Evolutionary conservation across 2,888 invertebrate species (phyloP).

Genomic region (Cacoxenus indagator): DNA sequence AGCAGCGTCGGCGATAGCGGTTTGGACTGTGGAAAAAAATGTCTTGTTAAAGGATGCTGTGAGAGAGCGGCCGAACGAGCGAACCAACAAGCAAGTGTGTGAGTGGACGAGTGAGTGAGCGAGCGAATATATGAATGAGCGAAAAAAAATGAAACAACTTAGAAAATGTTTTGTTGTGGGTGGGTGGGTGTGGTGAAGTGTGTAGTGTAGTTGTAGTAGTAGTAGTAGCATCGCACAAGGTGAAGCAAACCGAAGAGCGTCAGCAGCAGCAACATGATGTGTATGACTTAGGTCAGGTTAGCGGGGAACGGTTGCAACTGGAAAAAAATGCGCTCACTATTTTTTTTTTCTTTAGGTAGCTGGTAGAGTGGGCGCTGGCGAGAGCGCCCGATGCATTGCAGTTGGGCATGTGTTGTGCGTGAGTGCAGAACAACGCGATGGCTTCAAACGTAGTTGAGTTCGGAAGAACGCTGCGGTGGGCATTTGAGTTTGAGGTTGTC

Average conservation of each 20-base stretch:
- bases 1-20: not conserved
- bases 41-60: not conserved
- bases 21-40: not conserved
- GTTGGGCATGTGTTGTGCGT: not conserved
- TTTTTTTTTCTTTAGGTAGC: too few species aligned
- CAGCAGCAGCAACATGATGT: constrained; percentile 31
- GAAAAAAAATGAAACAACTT: constrained; percentile 17
- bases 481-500: not conserved
- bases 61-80: not conserved
- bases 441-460: too few species aligned
- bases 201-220: too few species aligned
- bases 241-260: not conserved
- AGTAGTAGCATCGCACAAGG: too few species aligned
- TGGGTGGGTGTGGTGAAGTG: not conserved
- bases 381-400: not conserved
- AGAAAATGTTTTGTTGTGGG: constrained; percentile 2
- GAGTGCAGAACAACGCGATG: not conserved
- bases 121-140: not conserved
- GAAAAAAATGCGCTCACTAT: constrained; percentile 9
- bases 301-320: not conserved
- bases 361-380: not conserved
- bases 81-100: not conserved
- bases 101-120: not conserved
- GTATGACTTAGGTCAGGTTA: constrained; percentile 15
- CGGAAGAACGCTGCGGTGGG: not conserved